Base-by-base conservation (phyloP, 2,113 vertebrate species). In the Protobothrops flavoviridis region DNA sequence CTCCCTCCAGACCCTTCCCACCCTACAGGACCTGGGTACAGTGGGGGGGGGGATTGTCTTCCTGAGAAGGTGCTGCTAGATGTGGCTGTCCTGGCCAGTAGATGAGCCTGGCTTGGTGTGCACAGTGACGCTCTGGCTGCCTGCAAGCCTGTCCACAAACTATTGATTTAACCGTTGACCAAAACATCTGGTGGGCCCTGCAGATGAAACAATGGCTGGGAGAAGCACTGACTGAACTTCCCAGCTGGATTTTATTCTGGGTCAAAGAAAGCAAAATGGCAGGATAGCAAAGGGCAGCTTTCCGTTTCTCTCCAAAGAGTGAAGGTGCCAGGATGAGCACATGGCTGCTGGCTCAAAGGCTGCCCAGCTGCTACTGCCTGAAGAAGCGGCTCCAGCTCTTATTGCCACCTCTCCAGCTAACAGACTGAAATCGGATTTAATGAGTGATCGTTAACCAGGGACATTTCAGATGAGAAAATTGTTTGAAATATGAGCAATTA, bases 401-500 rank as follows among this genome's bases (percentile, higher is more conserved):
- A 93, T 43, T 69, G 64, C 29, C 12, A 29, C 64, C 74, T 26
- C 90, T 91, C 94, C 94, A 93, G 94, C 95, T 94, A 33, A 0
- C 95, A 92, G 94, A 91, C 93, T 94, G 93, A 85, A 91, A 87
- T 94, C 93, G 87, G 90, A 0, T 94, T 96, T 97, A 97, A 97
- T 97, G 95, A 97, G 96, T 94, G 94, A 97, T 97, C 97, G 97
- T 97, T 97, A 96, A 96, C 94, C 91, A 88, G 96, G 94, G 96
- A 97, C 94, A 33, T 96, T 97, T 97, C 95, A 95, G 96, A 96
- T 95, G 96, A 95, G 96, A 96, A 97, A 97, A 97, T 96, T 96
- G 96, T 96, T 97, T 97, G 96, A 96, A 95, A 95, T 96, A 97
- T 0, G 93, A 97, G 96, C 96, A 97, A 97, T 97, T 97, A 97